Evolutionary conservation across 2,888 invertebrate genomes (phyloP), one percentile per base, ranked within the genome.

Genomic region (Acheta domesticus): DNA sequence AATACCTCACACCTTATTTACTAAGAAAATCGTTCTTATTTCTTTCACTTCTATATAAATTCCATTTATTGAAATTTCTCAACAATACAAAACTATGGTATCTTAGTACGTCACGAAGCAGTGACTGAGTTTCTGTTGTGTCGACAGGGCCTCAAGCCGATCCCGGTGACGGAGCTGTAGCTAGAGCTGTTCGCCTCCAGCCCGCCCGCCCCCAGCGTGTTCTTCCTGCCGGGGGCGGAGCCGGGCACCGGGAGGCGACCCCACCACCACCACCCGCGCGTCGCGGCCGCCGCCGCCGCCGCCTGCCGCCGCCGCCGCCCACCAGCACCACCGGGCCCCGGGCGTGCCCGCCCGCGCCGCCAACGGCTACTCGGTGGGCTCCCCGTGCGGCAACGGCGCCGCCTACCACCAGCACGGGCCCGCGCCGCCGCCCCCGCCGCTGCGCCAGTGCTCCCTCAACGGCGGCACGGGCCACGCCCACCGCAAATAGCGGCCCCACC

Each of bases 131-230:
- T 36, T 36, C 1, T 36, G 36, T 36, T 5, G 8, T 36, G n/a
- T 62, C 62, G 8, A 62, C 62, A 62, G 62, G n/a, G 62, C 11
- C 80, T 82, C 75, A 80, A 82, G 80, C 82, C 84, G 87, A 93
- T 95, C 85, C 96, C 96, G 83, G 95, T 95, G 85, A 96, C 96
- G 90, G 96, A 95, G 87, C 95, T 96, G 94, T 96, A 95, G 95
- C 95, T 95, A 95, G 95, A 95, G 91, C 93, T 94, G 89, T 94
- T 94, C 94, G 94, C 95, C 94, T 94, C 95, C 92, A 94, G 94
- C 89, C 86, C 87, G 86, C 87, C 88, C 83, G 86, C 93, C 91
- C 89, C 92, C 90, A 92, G 93, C 90, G 88, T 93, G 89, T 90
- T 93, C 92, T 91, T 87, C 83, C 89, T 93, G 89, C 91, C 92